These are phyloP conservation scores for Eidolon dupreanum DNA, from an alignment of 2,797 vertebrate genomes.

Conservation along the genomic window DNA sequence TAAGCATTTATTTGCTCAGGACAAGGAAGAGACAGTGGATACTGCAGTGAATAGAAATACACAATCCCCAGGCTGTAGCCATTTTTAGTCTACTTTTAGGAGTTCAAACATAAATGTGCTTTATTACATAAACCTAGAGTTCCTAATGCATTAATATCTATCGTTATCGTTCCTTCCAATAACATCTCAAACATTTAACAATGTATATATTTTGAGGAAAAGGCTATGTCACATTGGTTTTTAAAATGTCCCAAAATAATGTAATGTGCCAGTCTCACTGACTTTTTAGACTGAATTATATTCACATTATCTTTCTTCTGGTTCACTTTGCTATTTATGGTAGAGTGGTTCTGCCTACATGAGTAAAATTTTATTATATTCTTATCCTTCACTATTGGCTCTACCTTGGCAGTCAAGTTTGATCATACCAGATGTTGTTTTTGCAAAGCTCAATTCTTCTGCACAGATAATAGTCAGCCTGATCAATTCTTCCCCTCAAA, in stretches of 20 bases:
- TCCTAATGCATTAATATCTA: neutral
- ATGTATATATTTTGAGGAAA: conserved; percentile 41
- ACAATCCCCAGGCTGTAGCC: neutral
- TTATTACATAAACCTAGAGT: conserved; percentile 35
- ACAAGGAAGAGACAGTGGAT: neutral
- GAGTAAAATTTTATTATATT: conserved; percentile 72
- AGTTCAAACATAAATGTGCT: conserved; percentile 27
- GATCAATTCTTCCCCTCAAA: conserved; percentile 58
- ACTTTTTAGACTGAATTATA: conserved; percentile 66
- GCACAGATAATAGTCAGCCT: conserved; percentile 56
- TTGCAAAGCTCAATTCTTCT: conserved; percentile 65
- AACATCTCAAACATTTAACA: conserved; percentile 29
- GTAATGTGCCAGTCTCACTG: neutral
- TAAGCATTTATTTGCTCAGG: conserved; percentile 15
- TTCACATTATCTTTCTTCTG: conserved; percentile 52
- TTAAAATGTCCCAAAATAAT: conserved; percentile 56
- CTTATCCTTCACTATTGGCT: conserved; percentile 62
- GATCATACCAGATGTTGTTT: conserved; percentile 71
- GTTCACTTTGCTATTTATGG: conserved; percentile 63
- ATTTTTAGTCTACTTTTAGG: neutral
- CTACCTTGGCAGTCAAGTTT: conserved; percentile 67
- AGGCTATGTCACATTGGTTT: conserved; percentile 24
- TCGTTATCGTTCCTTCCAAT: neutral
- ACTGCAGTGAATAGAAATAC: neutral
- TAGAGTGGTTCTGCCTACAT: conserved; percentile 64